These are phyloP conservation scores for Linurgus olivaceus DNA, from an alignment of 2,797 vertebrate species.

Conservation along the genomic window DNA sequence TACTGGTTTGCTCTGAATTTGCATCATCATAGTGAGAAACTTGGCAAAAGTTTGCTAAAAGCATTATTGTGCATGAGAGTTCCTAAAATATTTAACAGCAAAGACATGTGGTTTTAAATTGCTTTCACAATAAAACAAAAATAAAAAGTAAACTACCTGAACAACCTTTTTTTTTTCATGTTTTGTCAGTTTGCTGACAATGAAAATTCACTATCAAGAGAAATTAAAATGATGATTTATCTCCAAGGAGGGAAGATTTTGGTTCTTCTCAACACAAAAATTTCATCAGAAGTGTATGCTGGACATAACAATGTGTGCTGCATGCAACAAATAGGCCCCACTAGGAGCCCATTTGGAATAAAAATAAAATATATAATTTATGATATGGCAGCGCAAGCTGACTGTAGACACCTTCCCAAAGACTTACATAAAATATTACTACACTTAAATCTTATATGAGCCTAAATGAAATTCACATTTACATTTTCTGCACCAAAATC, in stretches of 20 bases:
- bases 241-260: background rate
- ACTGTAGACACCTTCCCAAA: background rate
- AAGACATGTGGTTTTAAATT: fast-evolving
- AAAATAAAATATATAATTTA: background rate
- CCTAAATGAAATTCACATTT: background rate
- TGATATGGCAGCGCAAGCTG: background rate
- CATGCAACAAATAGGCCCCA: background rate
- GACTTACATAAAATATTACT: background rate
- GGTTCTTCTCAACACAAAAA: background rate
- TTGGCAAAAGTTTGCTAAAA: background rate
- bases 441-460: background rate
- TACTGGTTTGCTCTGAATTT: background rate
- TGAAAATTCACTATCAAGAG: background rate
- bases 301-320: background rate
- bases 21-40: background rate
- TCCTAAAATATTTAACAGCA: background rate
- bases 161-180: background rate
- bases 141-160: background rate
- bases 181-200: background rate
- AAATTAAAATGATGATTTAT: background rate
- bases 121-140: background rate
- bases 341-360: background rate
- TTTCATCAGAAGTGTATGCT: background rate
- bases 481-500: background rate
- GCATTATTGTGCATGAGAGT: fast-evolving